These are phyloP conservation scores for Syngnathus acus DNA, from an alignment of 2,797 vertebrate genomes.

Conservation along the genomic window DNA sequence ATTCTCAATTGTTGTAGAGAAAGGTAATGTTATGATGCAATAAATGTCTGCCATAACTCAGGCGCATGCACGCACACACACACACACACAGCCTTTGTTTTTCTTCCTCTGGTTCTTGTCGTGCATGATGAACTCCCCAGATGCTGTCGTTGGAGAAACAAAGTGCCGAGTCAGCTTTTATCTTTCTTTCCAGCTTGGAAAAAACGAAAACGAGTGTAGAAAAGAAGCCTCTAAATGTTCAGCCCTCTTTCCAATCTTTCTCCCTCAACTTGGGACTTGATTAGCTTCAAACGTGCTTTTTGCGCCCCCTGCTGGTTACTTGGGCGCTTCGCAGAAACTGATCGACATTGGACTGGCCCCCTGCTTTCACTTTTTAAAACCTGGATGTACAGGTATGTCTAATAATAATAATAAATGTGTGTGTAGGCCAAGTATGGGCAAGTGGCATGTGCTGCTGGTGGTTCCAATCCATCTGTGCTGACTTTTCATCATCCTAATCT, in stretches of 20 bases:
- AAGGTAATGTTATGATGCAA: not conserved
- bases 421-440: slow-evolving; percentile 77
- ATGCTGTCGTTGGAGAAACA: not conserved
- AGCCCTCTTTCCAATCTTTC: not conserved
- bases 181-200: not conserved
- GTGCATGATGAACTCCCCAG: not conserved
- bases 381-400: not conserved
- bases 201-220: not conserved
- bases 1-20: not conserved
- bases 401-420: not conserved
- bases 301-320: not conserved
- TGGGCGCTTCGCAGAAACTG: too few relatives aligned
- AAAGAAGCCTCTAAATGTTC: not conserved
- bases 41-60: not conserved
- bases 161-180: slow-evolving; percentile 1
- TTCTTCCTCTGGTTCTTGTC: not conserved
- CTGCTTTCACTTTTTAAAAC: too few relatives aligned
- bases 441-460: slow-evolving; percentile 70
- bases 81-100: not conserved
- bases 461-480: slow-evolving; percentile 69
- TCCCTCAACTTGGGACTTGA: not conserved
- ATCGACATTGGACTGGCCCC: too few relatives aligned
- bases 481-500: slow-evolving; percentile 59
- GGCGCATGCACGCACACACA: not conserved
- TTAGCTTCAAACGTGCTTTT: not conserved